Conservation (phyloP, 2,113 vertebrate species). For the Sarotherodon lohbergeri region DNA sequence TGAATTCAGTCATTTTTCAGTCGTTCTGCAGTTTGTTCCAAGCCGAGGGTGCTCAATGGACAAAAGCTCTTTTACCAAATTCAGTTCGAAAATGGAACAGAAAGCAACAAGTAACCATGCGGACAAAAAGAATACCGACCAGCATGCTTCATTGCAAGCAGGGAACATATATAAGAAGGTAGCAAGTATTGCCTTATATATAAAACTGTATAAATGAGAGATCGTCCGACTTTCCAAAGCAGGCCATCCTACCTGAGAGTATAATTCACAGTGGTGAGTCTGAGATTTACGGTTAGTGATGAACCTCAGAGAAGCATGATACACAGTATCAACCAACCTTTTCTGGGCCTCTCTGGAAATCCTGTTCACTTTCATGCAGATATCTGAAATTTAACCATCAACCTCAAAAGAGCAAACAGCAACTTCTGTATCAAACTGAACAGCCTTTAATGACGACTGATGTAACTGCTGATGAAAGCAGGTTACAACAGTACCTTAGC, state of each 20-base stretch:
- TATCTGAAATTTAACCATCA: not conserved
- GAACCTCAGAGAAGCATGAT: not conserved
- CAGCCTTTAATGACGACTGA: not conserved
- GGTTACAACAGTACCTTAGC: not conserved
- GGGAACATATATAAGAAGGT: not conserved
- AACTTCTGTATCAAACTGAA: not conserved
- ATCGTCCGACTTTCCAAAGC: rapidly evolving
- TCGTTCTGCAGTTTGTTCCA: not conserved
- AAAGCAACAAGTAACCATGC: not conserved
- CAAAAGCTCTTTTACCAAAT: not conserved
- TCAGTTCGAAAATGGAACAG: not conserved
- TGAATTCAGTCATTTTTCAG: not conserved
- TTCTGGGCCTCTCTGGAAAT: not conserved
- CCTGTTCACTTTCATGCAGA: not conserved
- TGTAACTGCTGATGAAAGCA: not conserved
- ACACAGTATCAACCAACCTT: not conserved
- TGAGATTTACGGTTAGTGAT: not conserved
- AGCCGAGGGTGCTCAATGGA: rapidly evolving
- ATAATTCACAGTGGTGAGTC: not conserved
- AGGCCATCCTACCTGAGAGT: not conserved
- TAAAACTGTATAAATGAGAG: not conserved
- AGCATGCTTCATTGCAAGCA: rapidly evolving
- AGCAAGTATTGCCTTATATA: not conserved
- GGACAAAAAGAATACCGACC: rapidly evolving
- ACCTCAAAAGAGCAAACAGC: not conserved